Conservation (phyloP, 2,888 invertebrate genomes). For the Crematogaster levior region DNA sequence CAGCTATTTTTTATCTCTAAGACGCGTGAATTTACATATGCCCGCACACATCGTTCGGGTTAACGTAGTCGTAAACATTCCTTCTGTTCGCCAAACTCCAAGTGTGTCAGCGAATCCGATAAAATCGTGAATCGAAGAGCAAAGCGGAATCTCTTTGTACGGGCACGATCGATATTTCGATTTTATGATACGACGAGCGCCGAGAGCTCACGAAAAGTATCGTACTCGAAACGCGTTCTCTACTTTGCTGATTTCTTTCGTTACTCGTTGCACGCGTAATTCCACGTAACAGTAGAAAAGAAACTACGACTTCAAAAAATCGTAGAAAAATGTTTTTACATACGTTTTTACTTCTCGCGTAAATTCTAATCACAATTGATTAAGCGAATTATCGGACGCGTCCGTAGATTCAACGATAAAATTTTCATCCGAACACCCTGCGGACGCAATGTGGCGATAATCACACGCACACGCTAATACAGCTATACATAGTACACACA, state of each 20-base stretch:
- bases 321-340: neutral
- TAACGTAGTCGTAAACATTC: slow-evolving; percentile 48
- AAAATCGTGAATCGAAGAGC: slow-evolving; percentile 49
- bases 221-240: slow-evolving; percentile 16
- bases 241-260: slow-evolving; percentile 29
- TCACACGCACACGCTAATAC: neutral
- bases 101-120: slow-evolving; percentile 48
- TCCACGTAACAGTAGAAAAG: neutral
- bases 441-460: slow-evolving; percentile 14
- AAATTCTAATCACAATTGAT: neutral
- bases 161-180: slow-evolving; percentile 35
- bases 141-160: slow-evolving; percentile 33
- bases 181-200: slow-evolving; percentile 32
- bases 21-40: slow-evolving; percentile 4
- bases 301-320: neutral
- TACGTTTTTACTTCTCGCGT: neutral
- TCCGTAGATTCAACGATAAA: neutral
- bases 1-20: slow-evolving; percentile 1
- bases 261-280: slow-evolving; percentile 9
- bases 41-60: neutral
- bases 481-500: slow-evolving; percentile 19
- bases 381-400: neutral
- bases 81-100: slow-evolving; percentile 23
- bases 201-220: slow-evolving; percentile 23
- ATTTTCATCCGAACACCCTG: slow-evolving; percentile 26